These are phyloP conservation scores for Todus mexicanus DNA, from an alignment of 2,797 vertebrate species.

Conservation along the genomic window DNA sequence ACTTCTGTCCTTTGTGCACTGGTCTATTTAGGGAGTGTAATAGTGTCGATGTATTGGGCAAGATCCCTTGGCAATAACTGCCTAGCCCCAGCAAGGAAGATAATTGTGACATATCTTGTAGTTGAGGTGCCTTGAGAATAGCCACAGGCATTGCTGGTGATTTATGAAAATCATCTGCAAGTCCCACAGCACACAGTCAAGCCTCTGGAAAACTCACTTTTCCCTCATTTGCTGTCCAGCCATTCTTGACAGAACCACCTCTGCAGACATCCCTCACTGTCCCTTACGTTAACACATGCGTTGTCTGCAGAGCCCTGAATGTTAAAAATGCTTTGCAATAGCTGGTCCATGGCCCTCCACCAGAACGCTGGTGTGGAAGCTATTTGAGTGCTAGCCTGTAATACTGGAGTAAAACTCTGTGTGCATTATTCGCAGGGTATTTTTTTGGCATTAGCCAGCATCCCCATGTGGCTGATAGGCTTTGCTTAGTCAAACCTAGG, in stretches of 20 bases:
- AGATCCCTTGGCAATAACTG: conserved; percentile 52
- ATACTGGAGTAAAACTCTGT: background rate
- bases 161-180: conserved; percentile 27
- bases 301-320: background rate
- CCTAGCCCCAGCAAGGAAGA: conserved; percentile 48
- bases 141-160: background rate
- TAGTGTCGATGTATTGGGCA: conserved; percentile 17
- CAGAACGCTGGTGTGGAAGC: background rate
- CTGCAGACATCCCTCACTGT: background rate
- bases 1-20: conserved; percentile 39
- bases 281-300: background rate
- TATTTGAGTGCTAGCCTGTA: background rate
- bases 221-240: background rate
- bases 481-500: background rate
- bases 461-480: background rate
- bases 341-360: background rate
- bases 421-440: background rate
- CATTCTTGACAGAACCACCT: background rate
- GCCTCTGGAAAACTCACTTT: conserved; percentile 5
- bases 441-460: background rate
- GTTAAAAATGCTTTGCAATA: background rate
- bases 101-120: conserved; percentile 59
- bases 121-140: conserved; percentile 28
- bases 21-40: conserved; percentile 54
- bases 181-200: background rate